Evolutionary conservation across 2,888 invertebrate genomes (phyloP), one percentile per base, ranked within the genome.

Genomic region (Dryobotodes eremita): DNA sequence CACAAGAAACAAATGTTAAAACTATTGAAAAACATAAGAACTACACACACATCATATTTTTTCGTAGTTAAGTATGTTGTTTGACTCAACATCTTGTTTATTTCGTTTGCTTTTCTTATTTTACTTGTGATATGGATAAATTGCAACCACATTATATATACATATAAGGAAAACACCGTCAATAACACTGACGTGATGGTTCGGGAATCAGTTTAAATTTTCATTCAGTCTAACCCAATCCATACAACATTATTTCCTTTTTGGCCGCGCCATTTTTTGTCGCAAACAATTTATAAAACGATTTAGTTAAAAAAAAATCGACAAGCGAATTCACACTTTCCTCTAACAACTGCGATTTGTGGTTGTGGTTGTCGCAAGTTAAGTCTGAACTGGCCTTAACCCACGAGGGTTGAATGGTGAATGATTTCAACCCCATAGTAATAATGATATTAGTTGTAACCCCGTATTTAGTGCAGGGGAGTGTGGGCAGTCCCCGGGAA

Each of bases 361-460:
- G 26, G 5, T 42, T 36, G 23, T 11, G 7, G 20, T 11, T 31
- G 13, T 55, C 55, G 23, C 68, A n/a, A 57, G 48, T 50, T 31
- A 17, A 46, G 84, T 84, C 80, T 80, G 69, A 53, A 70, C 53
- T 23, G 3, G 59, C 79, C 68, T 71, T 94, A 93, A 93, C 87
- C 71, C 20, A 36, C 85, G 87, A 90, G 92, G 92, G 92, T 94
- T 90, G 92, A 89, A 88, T 77, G 84, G 82, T 86, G 71, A 86
- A 86, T 83, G 78, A 75, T 77, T 88, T 85, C 90, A 89, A 84
- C 92, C 93, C 94, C 93, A 80, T 85, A 83, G 88, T 84, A 86
- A 90, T 95, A 95, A 95, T 93, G 92, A 94, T 94, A 95, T 95
- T 95, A 95, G 92, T 92, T 91, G 93, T 96, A 95, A 96, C 96